A percentile compares a stretch with the other conserved stretches of the same genome.
These are phyloP conservation scores for Chironomus striatipennis DNA, from an alignment of 1,140 invertebrate genomes.

Conservation along the genomic window DNA sequence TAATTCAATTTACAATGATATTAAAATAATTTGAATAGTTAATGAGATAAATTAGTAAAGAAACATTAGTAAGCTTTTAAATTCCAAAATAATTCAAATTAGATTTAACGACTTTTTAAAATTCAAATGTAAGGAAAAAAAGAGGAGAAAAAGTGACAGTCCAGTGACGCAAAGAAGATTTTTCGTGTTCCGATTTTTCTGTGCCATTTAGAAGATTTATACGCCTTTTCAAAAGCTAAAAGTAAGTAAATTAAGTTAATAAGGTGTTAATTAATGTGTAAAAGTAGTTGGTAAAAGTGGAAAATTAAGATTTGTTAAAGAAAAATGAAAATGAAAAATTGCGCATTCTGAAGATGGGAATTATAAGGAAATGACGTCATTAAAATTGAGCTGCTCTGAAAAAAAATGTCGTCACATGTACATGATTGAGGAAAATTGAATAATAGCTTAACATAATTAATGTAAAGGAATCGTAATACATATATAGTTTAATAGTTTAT, in stretches of 20 bases:
- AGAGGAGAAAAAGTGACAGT: too few relatives aligned
- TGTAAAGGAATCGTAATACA: not conserved
- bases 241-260: not conserved
- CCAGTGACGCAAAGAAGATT: too few relatives aligned
- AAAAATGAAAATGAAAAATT: conserved; percentile 1
- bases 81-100: too few relatives aligned
- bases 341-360: conserved; percentile 12
- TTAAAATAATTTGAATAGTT: too few relatives aligned
- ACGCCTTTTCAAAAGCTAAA: conserved; percentile 6
- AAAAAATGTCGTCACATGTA: not conserved
- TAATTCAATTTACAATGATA: too few relatives aligned
- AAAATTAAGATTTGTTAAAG: not conserved
- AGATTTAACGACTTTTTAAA: too few relatives aligned
- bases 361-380: conserved; percentile 1
- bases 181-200: not conserved
- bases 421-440: not conserved
- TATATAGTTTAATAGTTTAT: not conserved
- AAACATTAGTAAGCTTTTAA: too few relatives aligned
- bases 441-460: not conserved
- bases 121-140: too few relatives aligned
- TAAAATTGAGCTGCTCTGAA: not conserved
- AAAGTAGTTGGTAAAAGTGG: not conserved
- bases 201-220: conserved; percentile 6
- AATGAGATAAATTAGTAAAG: too few relatives aligned
- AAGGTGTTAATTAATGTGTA: not conserved